Conservation (phyloP, 2,888 invertebrate species). For the Troides oblongomaculatus region DNA sequence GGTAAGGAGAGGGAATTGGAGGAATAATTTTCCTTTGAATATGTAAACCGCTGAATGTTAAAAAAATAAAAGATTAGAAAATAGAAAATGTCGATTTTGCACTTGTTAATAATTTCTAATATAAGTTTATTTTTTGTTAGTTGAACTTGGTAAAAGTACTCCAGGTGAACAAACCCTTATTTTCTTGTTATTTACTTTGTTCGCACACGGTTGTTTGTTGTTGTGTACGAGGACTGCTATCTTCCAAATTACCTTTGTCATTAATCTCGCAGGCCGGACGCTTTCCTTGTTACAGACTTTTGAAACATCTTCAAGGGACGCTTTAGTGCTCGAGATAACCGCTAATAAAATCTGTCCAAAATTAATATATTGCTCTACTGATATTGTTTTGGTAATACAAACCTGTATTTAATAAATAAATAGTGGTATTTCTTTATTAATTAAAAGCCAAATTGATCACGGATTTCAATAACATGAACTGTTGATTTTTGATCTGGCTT, state of each 20-base stretch:
- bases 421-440: background rate
- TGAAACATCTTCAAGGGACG: conserved; percentile 18
- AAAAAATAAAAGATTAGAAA: too few relatives aligned
- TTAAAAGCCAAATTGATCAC: background rate
- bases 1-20: too few relatives aligned
- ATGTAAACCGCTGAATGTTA: too few relatives aligned
- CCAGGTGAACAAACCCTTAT: background rate
- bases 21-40: too few relatives aligned
- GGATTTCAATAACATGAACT: too few relatives aligned
- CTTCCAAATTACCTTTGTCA: conserved; percentile 21
- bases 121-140: background rate
- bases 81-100: too few relatives aligned
- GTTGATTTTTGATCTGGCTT: too few relatives aligned
- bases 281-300: conserved; percentile 20
- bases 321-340: conserved; percentile 17
- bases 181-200: background rate
- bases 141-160: background rate
- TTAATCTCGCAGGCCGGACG: conserved; percentile 19
- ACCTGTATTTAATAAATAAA: background rate
- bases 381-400: background rate
- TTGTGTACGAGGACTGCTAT: conserved; percentile 3
- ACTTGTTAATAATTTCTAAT: too few relatives aligned
- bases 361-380: background rate
- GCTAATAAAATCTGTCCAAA: conserved; percentile 14
- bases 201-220: conserved; percentile 1